These are phyloP conservation scores for Patiria miniata DNA, from an alignment of 35 echinoderm and acorn worm genomes.

Conservation along the genomic window DNA sequence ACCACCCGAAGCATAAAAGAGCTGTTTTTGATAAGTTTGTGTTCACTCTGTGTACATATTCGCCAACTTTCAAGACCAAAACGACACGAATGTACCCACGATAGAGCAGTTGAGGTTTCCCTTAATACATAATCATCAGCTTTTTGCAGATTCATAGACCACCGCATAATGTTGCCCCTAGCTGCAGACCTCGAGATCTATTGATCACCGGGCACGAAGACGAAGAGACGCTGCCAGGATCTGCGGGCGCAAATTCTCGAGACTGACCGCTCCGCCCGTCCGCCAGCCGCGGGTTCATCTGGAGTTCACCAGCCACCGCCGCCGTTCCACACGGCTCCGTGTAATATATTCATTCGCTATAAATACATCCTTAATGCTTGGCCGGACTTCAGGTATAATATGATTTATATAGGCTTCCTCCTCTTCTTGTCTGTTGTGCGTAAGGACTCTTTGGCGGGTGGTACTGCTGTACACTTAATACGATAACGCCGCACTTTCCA, in stretches of 20 bases:
- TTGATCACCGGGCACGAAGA: not conserved
- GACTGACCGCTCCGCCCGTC: constrained; percentile 9
- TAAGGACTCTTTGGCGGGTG: not conserved
- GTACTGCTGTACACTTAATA: no score
- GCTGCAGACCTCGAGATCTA: not conserved
- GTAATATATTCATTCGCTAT: not conserved
- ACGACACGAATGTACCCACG: no score
- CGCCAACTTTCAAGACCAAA: no score
- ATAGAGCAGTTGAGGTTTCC: no score
- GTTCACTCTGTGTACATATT: no score
- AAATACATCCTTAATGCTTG: constrained; percentile 24
- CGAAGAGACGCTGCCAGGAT: not conserved
- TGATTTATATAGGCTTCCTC: not conserved
- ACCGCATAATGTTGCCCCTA: no score
- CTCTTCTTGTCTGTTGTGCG: no score
- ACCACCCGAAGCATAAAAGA: no score
- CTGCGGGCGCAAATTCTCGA: not conserved
- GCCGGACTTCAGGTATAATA: not conserved
- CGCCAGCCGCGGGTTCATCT: not conserved
- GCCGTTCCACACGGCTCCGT: not conserved
- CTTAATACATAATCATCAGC: no score
- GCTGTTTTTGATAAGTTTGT: no score
- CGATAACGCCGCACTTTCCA: no score
- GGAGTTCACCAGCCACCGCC: constrained; percentile 6
- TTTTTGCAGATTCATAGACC: no score